These are phyloP conservation scores for Heliocidaris erythrogramma DNA, from an alignment of 35 echinoderm and acorn worm species.

Conservation along the genomic window DNA sequence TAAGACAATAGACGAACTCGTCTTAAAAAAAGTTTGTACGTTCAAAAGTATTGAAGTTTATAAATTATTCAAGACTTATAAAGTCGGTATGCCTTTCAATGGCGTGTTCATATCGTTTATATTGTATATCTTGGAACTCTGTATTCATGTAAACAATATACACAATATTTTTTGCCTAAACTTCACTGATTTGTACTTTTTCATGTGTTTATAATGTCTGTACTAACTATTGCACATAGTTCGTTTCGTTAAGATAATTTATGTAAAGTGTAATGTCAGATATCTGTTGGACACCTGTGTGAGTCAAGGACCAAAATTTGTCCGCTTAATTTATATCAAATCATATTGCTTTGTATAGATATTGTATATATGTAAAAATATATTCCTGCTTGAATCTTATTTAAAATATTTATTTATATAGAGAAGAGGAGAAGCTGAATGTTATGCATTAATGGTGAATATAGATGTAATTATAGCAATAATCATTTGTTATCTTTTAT, in stretches of 20 bases:
- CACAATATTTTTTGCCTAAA: not conserved
- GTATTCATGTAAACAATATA: constrained; percentile 1
- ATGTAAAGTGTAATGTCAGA: not conserved
- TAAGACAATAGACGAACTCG: constrained; percentile 14
- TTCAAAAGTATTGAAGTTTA: constrained; percentile 26
- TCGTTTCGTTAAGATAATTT: not conserved
- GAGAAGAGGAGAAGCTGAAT: not conserved
- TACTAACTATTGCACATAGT: constrained; percentile 3
- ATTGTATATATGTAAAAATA: constrained; percentile 14
- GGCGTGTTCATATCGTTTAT: not conserved
- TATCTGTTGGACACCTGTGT: not conserved
- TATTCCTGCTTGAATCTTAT: constrained; percentile 11
- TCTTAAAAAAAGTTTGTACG: constrained; percentile 23
- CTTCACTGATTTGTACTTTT: not conserved
- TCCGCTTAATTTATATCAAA: not conserved
- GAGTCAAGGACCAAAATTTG: not conserved
- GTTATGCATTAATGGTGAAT: not conserved
- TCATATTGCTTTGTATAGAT: not conserved
- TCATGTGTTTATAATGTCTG: not conserved
- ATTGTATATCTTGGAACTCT: not conserved
- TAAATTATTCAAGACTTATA: constrained; percentile 26
- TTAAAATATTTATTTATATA: constrained; percentile 21
- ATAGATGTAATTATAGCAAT: constrained; percentile 12
- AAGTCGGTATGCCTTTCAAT: not conserved
- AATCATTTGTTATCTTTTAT: not conserved